Percentiles rank a stretch among this genome's conserved stretches.
These are phyloP conservation scores for Gopherus evgoodei DNA, from an alignment of 2,113 vertebrate genomes.

Conservation along the genomic window DNA sequence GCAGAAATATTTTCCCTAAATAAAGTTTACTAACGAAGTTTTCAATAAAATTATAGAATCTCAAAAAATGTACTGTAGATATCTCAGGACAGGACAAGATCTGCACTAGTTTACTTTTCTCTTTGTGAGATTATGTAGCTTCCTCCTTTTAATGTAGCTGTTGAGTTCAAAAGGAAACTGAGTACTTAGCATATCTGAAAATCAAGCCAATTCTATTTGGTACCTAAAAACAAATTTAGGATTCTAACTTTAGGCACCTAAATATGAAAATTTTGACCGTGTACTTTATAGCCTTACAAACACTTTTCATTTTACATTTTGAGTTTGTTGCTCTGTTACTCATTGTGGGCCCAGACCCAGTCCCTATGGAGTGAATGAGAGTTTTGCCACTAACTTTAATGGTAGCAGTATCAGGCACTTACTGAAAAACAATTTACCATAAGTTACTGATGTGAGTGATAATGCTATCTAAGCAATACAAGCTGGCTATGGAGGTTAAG, in stretches of 20 bases:
- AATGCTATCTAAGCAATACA: neutral
- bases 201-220: neutral
- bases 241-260: neutral
- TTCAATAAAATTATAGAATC: neutral
- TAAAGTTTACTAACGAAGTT: slow-evolving; percentile 17
- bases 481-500: neutral
- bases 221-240: neutral
- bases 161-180: neutral
- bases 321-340: neutral
- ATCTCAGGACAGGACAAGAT: neutral
- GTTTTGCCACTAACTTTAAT: neutral
- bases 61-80: neutral
- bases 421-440: neutral
- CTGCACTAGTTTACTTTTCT: too few species aligned
- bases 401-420: neutral
- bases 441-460: neutral
- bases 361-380: neutral
- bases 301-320: neutral
- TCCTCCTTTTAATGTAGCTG: too few species aligned
- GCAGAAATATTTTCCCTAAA: slow-evolving; percentile 24
- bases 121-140: too few species aligned
- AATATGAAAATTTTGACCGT: neutral
- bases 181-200: neutral
- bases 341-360: neutral
- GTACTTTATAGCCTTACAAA: neutral